Conservation (phyloP, 2,113 vertebrate genomes). For the Laticauda laticaudata region DNA sequence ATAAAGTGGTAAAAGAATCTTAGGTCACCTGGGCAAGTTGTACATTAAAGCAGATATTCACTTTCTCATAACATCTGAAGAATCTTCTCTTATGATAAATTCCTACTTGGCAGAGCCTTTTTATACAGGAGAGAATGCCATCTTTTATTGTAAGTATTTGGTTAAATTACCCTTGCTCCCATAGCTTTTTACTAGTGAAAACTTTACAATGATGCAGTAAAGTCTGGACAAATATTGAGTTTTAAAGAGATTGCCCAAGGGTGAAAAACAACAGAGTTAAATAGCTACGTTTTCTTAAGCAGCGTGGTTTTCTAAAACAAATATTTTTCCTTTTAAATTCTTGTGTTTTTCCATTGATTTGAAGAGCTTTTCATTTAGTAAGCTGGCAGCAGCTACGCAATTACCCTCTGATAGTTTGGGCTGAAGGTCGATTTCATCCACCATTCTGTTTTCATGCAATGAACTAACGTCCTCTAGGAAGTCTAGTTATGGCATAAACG, state of each 20-base stretch:
- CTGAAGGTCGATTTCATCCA: not conserved
- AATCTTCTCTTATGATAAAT: not conserved
- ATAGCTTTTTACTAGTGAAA: slow-evolving; percentile 16
- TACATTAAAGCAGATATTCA: not conserved
- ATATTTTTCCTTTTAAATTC: not conserved
- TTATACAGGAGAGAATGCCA: accelerated
- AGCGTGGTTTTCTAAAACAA: not conserved
- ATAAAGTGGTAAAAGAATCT: not conserved
- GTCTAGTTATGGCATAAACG: not conserved
- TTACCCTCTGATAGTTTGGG: not conserved
- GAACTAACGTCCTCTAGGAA: not conserved
- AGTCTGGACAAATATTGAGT: slow-evolving; percentile 35
- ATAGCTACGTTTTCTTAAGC: not conserved
- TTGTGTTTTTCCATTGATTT: not conserved
- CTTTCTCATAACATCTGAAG: not conserved
- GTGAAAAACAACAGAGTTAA: not conserved
- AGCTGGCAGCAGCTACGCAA: not conserved
- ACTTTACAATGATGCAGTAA: slow-evolving; percentile 40
- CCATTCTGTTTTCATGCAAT: not conserved
- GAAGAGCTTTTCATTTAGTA: slow-evolving; percentile 16
- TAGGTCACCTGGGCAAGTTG: not conserved
- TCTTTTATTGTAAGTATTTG: slow-evolving; percentile 22
- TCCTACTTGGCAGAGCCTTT: not conserved
- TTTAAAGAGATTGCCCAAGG: slow-evolving; percentile 22
- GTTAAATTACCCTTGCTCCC: slow-evolving; percentile 33